Conservation (phyloP, 2,113 vertebrate genomes). For the Thryonomys swinderianus region DNA sequence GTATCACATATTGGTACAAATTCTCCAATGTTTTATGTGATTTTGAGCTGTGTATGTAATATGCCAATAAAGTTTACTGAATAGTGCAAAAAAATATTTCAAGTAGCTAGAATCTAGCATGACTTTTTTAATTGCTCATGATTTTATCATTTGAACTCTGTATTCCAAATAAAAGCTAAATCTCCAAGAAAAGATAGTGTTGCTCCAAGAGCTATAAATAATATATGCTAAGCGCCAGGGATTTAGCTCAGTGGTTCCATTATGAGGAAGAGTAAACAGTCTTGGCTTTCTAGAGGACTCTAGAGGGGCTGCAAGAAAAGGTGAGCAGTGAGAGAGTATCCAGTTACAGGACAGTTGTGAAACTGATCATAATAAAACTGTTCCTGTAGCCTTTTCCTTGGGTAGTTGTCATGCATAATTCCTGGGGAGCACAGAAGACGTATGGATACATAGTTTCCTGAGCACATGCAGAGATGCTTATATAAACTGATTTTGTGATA, state of each 20-base stretch:
- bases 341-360: not conserved
- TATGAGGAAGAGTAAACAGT: not conserved
- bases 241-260: not conserved
- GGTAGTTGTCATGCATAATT: not conserved
- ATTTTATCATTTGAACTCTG: constrained; percentile 44
- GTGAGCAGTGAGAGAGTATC: not conserved
- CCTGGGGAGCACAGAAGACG: not conserved
- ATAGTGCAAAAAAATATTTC: too few relatives aligned
- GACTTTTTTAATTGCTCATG: not conserved
- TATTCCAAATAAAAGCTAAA: not conserved
- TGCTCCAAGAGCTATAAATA: constrained; percentile 27
- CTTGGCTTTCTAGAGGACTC: not conserved
- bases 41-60: too few relatives aligned
- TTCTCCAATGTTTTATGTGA: too few relatives aligned
- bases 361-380: not conserved
- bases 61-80: too few relatives aligned
- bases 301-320: not conserved
- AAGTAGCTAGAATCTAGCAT: not conserved
- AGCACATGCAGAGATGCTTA: not conserved
- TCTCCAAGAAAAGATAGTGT: not conserved
- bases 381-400: not conserved
- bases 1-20: too few relatives aligned
- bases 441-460: not conserved
- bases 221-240: not conserved
- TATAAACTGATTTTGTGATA: not conserved